Percentiles rank a stretch among this genome's conserved stretches.
Evolutionary conservation across 2,797 vertebrate genomes (phyloP).

Genomic region (Staurois parvus): DNA sequence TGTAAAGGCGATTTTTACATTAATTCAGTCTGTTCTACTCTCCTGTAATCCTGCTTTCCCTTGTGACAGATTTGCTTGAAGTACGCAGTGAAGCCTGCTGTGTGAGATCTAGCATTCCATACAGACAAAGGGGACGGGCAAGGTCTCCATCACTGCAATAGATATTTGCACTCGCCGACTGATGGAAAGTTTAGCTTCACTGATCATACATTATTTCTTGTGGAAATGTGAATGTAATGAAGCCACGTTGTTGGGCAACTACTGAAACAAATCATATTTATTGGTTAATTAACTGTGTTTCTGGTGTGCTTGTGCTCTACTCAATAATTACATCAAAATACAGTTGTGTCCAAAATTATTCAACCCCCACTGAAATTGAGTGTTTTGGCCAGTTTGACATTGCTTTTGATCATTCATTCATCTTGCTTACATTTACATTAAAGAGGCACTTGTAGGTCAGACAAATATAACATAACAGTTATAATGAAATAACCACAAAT

Average conservation of each 20-base stretch:
- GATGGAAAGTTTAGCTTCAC: slow-evolving; percentile 39
- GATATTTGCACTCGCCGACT: not conserved
- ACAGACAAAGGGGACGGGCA: not conserved
- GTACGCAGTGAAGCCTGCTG: not conserved
- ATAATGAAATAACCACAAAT: too few species aligned
- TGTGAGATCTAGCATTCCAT: too few species aligned
- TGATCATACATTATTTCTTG: slow-evolving; percentile 41
- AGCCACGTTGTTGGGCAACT: slow-evolving; percentile 43
- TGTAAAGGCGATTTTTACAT: too few species aligned
- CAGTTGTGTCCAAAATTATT: too few species aligned
- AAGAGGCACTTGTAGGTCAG: too few species aligned
- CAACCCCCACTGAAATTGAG: too few species aligned
- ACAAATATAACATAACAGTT: too few species aligned
- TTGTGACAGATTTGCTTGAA: not conserved
- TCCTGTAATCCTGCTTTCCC: not conserved
- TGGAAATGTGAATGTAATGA: slow-evolving; percentile 38
- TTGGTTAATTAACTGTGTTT: slow-evolving; percentile 47
- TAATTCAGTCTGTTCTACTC: too few species aligned
- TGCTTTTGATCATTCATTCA: too few species aligned
- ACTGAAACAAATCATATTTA: slow-evolving; percentile 53
- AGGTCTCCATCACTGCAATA: not conserved
- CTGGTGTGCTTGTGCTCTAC: slow-evolving; percentile 5
- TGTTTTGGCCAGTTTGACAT: too few species aligned
- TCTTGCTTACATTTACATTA: too few species aligned
- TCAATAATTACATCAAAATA: slow-evolving; percentile 44